Evolutionary conservation across 2,888 invertebrate species (phyloP).

Genomic region (Melinaea menophilus): DNA sequence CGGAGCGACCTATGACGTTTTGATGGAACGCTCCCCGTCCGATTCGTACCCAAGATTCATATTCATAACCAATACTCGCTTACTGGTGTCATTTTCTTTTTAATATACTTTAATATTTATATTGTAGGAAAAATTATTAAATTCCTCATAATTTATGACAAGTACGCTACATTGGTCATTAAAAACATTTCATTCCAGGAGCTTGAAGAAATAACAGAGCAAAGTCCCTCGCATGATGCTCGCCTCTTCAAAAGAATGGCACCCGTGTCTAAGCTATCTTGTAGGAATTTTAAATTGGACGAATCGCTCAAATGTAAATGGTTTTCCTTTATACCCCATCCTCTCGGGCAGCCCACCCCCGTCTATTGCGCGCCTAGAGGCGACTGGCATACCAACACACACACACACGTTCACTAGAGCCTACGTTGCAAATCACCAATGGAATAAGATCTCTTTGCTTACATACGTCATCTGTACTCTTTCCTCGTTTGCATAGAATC

Average conservation of each 20-base stretch:
- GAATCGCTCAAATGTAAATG: conserved; percentile 80
- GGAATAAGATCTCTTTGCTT: conserved; percentile 58
- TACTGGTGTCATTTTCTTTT: conserved; percentile 40
- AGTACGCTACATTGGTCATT: conserved; percentile 42
- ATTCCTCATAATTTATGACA: background rate
- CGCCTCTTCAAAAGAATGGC: conserved; percentile 76
- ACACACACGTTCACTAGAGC: conserved; percentile 60
- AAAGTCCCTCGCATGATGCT: conserved; percentile 67
- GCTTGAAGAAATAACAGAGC: conserved; percentile 43
- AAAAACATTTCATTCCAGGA: conserved; percentile 44
- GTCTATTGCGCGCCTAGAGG: conserved; percentile 77
- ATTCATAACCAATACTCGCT: conserved; percentile 71
- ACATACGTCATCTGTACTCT: conserved; percentile 61
- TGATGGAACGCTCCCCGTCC: conserved; percentile 74
- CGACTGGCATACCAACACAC: conserved; percentile 75
- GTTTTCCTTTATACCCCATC: conserved; percentile 79
- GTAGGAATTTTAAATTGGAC: conserved; percentile 80
- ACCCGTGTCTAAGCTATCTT: conserved; percentile 77
- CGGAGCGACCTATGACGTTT: conserved; percentile 77
- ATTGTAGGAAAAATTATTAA: too few species aligned
- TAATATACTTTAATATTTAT: background rate
- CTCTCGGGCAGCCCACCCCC: conserved; percentile 73
- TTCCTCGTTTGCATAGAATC: conserved; percentile 54
- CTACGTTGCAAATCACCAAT: conserved; percentile 69
- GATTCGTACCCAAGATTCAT: conserved; percentile 74